Evolutionary conservation across 2,113 vertebrate species (phyloP).

Genomic region (Oryzias javanicus): DNA sequence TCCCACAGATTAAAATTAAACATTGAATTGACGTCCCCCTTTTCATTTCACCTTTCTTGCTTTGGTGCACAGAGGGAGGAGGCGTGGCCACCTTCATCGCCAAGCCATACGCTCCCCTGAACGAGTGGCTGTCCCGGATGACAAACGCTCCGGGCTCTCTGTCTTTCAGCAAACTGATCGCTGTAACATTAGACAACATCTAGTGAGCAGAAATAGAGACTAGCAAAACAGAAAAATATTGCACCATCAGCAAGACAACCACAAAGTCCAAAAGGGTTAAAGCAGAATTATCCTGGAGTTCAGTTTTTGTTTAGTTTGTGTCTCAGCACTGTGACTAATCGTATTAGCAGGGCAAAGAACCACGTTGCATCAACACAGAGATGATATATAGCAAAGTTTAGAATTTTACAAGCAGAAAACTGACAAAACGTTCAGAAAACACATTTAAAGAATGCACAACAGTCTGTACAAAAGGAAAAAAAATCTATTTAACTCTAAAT

Average conservation of each 20-base stretch:
- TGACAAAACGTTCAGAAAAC: no score
- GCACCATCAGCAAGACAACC: neutral
- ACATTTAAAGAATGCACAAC: no score
- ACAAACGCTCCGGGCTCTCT: slow-evolving; percentile 93
- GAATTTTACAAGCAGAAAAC: neutral
- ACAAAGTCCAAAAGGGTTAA: no score
- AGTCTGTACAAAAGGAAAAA: no score
- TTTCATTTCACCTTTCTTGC: slow-evolving; percentile 87
- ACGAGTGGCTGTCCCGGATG: slow-evolving; percentile 97
- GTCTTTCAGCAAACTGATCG: slow-evolving; percentile 89
- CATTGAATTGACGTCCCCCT: neutral
- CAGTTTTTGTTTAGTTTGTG: no score
- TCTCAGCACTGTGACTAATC: no score
- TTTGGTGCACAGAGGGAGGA: slow-evolving; percentile 86
- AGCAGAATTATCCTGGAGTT: no score
- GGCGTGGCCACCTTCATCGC: slow-evolving; percentile 97
- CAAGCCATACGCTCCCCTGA: slow-evolving; percentile 92
- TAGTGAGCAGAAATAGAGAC: neutral
- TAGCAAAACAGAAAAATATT: neutral
- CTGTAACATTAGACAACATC: slow-evolving; percentile 62
- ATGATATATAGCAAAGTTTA: neutral
- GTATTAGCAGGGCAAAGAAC: no score
- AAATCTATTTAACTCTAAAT: no score
- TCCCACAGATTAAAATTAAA: slow-evolving; percentile 10
- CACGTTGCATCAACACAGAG: no score